Evolutionary conservation across 2,797 vertebrate species (phyloP).

Genomic region (Periophthalmus magnuspinnatus): DNA sequence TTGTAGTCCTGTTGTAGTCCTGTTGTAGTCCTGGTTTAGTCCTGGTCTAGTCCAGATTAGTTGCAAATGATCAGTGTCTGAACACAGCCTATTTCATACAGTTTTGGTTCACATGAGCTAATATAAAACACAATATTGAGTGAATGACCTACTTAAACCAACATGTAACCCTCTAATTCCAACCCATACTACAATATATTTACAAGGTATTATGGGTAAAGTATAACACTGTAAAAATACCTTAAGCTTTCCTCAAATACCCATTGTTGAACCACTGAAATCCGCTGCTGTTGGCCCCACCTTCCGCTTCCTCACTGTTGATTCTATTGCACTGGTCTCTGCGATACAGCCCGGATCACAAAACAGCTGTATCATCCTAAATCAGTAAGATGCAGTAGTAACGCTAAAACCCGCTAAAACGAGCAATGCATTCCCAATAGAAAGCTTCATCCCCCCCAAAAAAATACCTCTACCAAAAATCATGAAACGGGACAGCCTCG

Average conservation of each 20-base stretch:
- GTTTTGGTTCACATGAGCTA: background rate
- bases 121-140: background rate
- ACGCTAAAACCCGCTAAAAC: slow-evolving; percentile 19
- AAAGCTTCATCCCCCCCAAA: slow-evolving; percentile 63
- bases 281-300: background rate
- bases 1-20: no score
- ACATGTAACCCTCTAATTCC: no score
- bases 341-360: slow-evolving; percentile 5
- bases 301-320: slow-evolving; percentile 1
- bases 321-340: background rate
- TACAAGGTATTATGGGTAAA: no score
- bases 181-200: background rate
- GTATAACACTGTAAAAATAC: no score
- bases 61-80: no score
- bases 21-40: no score
- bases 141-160: background rate
- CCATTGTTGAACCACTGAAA: background rate
- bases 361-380: slow-evolving; percentile 28
- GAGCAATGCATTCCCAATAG: slow-evolving; percentile 57
- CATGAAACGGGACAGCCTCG: slow-evolving; percentile 63
- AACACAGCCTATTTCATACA: no score
- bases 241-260: background rate
- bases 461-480: slow-evolving; percentile 61
- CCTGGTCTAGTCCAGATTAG: no score
- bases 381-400: slow-evolving; percentile 16